Conservation (phyloP, 2,888 invertebrate genomes). For the Linnaemya tessellans region DNA sequence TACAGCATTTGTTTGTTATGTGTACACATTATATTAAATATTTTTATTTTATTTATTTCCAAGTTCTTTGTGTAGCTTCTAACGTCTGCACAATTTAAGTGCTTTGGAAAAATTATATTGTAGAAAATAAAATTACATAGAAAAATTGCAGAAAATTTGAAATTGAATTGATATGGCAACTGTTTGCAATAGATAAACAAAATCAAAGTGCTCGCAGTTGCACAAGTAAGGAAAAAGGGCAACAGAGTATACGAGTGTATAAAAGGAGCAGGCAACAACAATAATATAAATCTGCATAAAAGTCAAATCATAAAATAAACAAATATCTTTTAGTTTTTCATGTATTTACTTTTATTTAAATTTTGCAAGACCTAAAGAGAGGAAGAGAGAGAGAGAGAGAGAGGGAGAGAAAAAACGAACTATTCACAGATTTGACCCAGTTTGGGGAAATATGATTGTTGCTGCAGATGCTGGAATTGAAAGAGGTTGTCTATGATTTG, state of each 20-base stretch:
- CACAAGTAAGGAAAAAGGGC: slow-evolving; percentile 19
- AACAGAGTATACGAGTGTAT: background rate
- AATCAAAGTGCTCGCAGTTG: slow-evolving; percentile 10
- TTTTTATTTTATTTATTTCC: background rate
- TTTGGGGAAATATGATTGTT: slow-evolving; percentile 54
- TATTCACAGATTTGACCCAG: slow-evolving; percentile 63
- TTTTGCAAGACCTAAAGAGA: slow-evolving; percentile 10
- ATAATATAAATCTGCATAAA: slow-evolving; percentile 63
- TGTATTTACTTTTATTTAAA: slow-evolving; percentile 22
- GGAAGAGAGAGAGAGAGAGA: background rate
- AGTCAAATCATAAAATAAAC: slow-evolving; percentile 56
- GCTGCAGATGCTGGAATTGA: slow-evolving; percentile 31
- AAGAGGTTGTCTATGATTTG: slow-evolving; percentile 30
- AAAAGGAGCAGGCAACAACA: background rate
- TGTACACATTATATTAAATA: background rate
- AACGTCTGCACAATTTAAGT: slow-evolving; percentile 37
- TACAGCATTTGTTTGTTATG: background rate
- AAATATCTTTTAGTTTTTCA: slow-evolving; percentile 24
- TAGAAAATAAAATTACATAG: background rate
- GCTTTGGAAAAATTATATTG: slow-evolving; percentile 19
- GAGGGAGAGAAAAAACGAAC: background rate
- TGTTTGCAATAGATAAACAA: slow-evolving; percentile 55
- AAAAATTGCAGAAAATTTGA: slow-evolving; percentile 18
- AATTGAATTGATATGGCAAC: slow-evolving; percentile 50
- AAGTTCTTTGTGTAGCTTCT: background rate